A percentile compares a stretch with the other conserved stretches of the same genome.
Evolutionary conservation across 2,888 invertebrate genomes (phyloP).

Genomic region (Oscheius myriophilus): DNA sequence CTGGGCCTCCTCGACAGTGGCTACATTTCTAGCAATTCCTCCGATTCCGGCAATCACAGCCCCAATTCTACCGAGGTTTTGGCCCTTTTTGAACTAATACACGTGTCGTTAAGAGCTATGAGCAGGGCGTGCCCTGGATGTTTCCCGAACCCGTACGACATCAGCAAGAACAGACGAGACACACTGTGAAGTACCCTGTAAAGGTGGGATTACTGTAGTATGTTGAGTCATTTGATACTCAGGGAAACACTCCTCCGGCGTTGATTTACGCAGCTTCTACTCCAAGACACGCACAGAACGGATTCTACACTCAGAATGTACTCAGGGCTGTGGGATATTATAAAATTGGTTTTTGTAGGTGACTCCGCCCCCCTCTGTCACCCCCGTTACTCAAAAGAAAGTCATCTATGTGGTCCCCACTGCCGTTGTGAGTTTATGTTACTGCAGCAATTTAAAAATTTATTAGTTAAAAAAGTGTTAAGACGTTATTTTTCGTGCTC

Average conservation of each 20-base stretch:
- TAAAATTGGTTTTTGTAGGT: too few species aligned
- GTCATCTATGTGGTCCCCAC: background rate
- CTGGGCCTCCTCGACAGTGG: constrained; percentile 9
- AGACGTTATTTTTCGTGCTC: too few species aligned
- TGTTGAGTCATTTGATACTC: too few species aligned
- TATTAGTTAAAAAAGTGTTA: too few species aligned
- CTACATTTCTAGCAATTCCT: constrained; percentile 28
- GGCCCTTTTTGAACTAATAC: background rate
- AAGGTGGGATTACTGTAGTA: too few species aligned
- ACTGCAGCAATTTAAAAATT: too few species aligned
- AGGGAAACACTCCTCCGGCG: too few species aligned
- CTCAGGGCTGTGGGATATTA: too few species aligned
- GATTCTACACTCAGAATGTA: too few species aligned
- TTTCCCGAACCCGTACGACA: background rate
- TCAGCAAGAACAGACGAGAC: background rate
- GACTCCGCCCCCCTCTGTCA: background rate
- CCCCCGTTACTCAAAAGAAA: background rate
- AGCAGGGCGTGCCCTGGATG: constrained; percentile 12
- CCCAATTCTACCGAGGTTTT: constrained; percentile 27
- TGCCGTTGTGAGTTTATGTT: background rate
- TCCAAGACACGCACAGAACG: too few species aligned
- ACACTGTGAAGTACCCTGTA: too few species aligned
- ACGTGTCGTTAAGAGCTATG: background rate
- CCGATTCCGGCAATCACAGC: constrained; percentile 32
- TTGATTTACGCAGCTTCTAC: too few species aligned